Conservation (phyloP, 2,797 vertebrate species). For the Cyclopterus lumpus region DNA sequence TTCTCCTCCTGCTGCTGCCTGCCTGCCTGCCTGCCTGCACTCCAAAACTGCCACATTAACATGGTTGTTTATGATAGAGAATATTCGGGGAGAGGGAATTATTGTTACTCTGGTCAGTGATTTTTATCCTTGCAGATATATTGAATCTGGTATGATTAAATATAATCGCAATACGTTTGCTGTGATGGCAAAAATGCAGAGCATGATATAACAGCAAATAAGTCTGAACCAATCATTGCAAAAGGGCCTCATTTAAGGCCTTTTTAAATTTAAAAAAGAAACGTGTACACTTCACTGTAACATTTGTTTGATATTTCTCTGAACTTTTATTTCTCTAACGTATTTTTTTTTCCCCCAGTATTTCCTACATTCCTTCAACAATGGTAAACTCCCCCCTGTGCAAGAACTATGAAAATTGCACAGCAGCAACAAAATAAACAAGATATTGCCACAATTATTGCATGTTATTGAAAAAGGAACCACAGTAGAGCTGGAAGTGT, state of each 20-base stretch:
- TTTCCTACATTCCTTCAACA: not conserved
- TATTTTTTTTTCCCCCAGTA: not conserved
- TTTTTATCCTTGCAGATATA: not conserved
- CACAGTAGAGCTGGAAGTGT: not conserved
- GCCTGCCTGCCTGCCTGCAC: not conserved
- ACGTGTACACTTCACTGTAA: not conserved
- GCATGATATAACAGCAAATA: not conserved
- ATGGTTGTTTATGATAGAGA: not conserved
- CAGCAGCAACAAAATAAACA: not conserved
- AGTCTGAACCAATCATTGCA: not conserved
- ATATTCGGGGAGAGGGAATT: not conserved
- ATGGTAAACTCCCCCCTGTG: not conserved
- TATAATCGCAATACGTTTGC: not conserved
- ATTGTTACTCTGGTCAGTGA: not conserved
- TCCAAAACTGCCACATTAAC: not conserved
- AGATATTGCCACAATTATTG: not conserved
- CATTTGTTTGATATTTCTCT: conserved; percentile 12
- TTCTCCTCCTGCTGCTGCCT: too few species aligned
- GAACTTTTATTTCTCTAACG: not conserved
- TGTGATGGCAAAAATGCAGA: not conserved
- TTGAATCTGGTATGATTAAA: not conserved
- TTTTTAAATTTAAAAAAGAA: not conserved
- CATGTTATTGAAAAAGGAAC: not conserved
- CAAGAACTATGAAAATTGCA: not conserved
- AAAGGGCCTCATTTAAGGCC: not conserved